A percentile compares a stretch with the other conserved stretches of the same genome.
These are phyloP conservation scores for Laticauda colubrina DNA, from an alignment of 2,113 vertebrate genomes.

Conservation along the genomic window DNA sequence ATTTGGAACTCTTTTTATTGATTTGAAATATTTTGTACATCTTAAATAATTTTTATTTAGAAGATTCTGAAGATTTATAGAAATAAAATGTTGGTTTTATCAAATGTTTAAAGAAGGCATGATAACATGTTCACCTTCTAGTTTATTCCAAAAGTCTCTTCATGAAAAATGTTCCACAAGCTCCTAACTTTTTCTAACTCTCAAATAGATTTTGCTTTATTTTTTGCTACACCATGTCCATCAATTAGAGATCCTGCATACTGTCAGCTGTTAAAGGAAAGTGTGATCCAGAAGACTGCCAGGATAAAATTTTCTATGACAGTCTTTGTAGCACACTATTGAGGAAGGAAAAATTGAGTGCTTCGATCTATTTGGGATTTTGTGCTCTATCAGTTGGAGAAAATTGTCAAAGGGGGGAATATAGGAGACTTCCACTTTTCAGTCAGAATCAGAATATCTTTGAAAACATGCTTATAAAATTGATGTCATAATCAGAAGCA, in stretches of 20 bases:
- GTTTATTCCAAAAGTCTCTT: background rate
- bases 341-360: background rate
- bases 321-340: background rate
- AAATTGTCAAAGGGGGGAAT: background rate
- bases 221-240: background rate
- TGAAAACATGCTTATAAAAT: background rate
- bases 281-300: background rate
- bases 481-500: background rate
- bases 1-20: background rate
- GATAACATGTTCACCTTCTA: background rate
- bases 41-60: background rate
- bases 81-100: background rate
- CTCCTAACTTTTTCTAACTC: background rate
- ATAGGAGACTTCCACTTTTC: background rate
- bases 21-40: background rate
- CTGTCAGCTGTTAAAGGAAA: background rate
- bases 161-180: background rate
- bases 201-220: background rate
- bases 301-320: background rate
- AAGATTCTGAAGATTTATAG: background rate
- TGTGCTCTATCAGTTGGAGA: background rate
- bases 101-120: background rate
- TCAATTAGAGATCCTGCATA: background rate
- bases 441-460: background rate
- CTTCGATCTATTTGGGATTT: background rate